Evolutionary conservation across 2,113 vertebrate species (phyloP).

Genomic region (Suricata suricatta): DNA sequence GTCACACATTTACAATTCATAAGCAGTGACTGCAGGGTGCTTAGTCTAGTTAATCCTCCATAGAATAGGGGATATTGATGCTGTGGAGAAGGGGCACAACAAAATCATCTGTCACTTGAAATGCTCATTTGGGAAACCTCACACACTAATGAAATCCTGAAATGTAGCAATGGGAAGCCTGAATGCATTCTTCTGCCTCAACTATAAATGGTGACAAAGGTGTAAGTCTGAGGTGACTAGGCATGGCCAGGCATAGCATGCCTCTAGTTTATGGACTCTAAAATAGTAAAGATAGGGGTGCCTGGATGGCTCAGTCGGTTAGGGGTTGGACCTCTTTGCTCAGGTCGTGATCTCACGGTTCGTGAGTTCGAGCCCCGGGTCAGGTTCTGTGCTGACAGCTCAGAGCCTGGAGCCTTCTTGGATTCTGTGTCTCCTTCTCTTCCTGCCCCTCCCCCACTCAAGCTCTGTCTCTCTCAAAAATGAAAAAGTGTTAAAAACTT

Average conservation of each 20-base stretch:
- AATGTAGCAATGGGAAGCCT: background rate
- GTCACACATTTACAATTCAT: conserved; percentile 71
- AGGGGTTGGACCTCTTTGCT: too few species aligned
- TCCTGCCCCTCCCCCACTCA: too few species aligned
- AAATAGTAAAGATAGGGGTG: background rate
- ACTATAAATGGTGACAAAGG: background rate
- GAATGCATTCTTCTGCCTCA: background rate
- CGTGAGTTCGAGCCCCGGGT: too few species aligned
- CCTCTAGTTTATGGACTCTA: background rate
- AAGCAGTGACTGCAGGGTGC: conserved; percentile 51
- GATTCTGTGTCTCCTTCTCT: too few species aligned
- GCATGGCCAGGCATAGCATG: background rate
- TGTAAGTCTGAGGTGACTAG: background rate
- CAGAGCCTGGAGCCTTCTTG: too few species aligned
- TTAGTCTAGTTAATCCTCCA: conserved; percentile 51
- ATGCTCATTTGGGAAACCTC: conserved; percentile 38
- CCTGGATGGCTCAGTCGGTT: too few species aligned
- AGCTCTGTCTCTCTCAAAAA: too few species aligned
- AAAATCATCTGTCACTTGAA: conserved; percentile 67
- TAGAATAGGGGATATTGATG: background rate
- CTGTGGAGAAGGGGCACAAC: conserved; percentile 5
- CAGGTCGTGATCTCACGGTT: too few species aligned
- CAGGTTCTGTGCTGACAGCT: too few species aligned
- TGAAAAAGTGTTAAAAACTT: too few species aligned
- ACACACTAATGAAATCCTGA: conserved; percentile 53